Percentiles rank a stretch among this genome's conserved stretches.
Evolutionary conservation across 1,140 invertebrate genomes (phyloP).

Genomic region (Aphis gossypii): DNA sequence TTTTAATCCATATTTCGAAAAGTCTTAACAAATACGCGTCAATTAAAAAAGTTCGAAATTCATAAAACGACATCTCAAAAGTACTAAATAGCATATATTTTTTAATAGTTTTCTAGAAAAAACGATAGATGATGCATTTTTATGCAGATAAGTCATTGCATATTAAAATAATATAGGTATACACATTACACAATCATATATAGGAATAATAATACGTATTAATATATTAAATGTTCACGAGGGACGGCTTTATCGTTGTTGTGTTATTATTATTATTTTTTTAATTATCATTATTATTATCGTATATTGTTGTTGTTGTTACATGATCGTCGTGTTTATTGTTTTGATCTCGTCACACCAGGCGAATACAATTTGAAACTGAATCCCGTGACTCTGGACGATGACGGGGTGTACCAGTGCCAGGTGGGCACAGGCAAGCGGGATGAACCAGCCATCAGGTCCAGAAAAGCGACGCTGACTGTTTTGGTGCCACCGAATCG

Average conservation of each 20-base stretch:
- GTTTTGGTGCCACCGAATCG: constrained; percentile 88
- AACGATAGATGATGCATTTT: too few species aligned
- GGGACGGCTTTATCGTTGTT: neutral
- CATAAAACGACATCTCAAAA: neutral
- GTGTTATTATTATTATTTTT: neutral
- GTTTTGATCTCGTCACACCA: constrained; percentile 63
- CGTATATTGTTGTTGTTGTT: neutral
- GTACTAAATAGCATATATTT: too few species aligned
- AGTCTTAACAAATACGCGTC: too few species aligned
- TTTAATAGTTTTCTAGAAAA: neutral
- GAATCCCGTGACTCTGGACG: constrained; percentile 84
- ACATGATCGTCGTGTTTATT: neutral
- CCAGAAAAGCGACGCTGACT: constrained; percentile 82
- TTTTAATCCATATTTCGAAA: too few species aligned
- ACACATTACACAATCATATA: too few species aligned
- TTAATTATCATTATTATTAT: neutral
- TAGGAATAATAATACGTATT: too few species aligned
- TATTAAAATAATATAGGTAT: too few species aligned
- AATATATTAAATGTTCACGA: neutral
- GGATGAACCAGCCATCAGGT: constrained; percentile 80
- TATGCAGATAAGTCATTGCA: too few species aligned
- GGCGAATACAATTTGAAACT: constrained; percentile 89
- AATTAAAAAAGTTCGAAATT: too few species aligned
- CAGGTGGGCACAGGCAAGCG: constrained; percentile 78
- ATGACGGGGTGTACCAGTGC: constrained; percentile 90